These are phyloP conservation scores for Scleropages formosus DNA, from an alignment of 2,797 vertebrate species.

Conservation along the genomic window DNA sequence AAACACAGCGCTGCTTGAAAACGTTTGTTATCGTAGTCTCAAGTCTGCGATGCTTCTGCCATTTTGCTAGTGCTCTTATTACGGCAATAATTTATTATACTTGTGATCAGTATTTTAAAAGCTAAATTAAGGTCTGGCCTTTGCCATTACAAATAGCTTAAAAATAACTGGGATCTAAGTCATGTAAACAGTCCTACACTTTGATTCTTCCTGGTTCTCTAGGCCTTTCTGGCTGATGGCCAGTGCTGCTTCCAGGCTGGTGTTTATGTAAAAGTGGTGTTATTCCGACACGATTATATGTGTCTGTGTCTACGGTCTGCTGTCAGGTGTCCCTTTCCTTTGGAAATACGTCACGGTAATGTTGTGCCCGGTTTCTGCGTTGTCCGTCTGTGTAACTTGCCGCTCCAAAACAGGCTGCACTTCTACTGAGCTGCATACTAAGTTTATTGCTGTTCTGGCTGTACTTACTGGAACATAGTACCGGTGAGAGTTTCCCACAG, in stretches of 20 bases:
- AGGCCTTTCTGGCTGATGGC: constrained; percentile 51
- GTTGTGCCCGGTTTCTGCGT: too few relatives aligned
- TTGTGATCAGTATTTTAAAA: constrained; percentile 45
- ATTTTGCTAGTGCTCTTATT: constrained; percentile 6
- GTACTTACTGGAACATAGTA: too few relatives aligned
- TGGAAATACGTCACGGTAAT: too few relatives aligned
- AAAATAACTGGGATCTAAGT: constrained; percentile 66
- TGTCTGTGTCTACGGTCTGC: neutral
- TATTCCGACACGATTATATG: too few relatives aligned
- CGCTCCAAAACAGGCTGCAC: too few relatives aligned
- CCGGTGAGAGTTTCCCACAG: too few relatives aligned
- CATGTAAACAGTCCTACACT: constrained; percentile 59
- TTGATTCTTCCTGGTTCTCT: constrained; percentile 48
- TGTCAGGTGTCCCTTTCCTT: too few relatives aligned
- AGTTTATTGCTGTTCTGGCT: too few relatives aligned
- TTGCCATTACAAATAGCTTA: constrained; percentile 53
- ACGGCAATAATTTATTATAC: constrained; percentile 53
- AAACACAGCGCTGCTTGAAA: constrained; percentile 20
- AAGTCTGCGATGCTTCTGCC: constrained; percentile 19
- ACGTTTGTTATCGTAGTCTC: constrained; percentile 3
- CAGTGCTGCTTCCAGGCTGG: constrained; percentile 53
- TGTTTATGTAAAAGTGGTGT: constrained; percentile 28
- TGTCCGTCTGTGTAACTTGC: too few relatives aligned
- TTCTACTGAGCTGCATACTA: too few relatives aligned
- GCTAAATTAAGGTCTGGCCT: constrained; percentile 47